A percentile compares a stretch with the other conserved stretches of the same genome.
Conservation (phyloP, 2,888 invertebrate species). For the Brenthis hecate region DNA sequence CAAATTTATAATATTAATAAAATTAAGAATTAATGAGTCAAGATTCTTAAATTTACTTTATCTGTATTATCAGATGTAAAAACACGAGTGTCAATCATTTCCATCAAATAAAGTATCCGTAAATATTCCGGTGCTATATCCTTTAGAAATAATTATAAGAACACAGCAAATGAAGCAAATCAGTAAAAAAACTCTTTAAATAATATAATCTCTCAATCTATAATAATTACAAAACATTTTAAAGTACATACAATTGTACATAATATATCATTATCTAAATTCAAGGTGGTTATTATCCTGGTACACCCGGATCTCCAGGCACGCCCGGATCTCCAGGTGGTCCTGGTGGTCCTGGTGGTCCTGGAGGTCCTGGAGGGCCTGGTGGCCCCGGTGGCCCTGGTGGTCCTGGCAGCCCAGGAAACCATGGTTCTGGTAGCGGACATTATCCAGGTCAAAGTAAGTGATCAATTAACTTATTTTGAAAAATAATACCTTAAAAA, state of each 20-base stretch:
- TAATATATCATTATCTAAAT: constrained; percentile 29
- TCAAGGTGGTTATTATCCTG: constrained; percentile 48
- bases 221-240: constrained; percentile 25
- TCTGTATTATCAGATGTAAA: too few relatives aligned
- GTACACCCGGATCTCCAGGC: constrained; percentile 35
- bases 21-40: too few relatives aligned
- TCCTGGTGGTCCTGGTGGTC: constrained; percentile 53
- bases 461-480: background rate
- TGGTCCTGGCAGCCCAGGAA: constrained; percentile 22
- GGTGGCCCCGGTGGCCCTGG: constrained; percentile 37
- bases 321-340: constrained; percentile 41
- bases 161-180: too few relatives aligned
- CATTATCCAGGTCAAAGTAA: constrained; percentile 28
- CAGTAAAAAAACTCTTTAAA: too few relatives aligned
- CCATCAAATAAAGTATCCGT: too few relatives aligned
- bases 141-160: too few relatives aligned
- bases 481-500: too few relatives aligned
- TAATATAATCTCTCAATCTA: background rate
- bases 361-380: constrained; percentile 33
- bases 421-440: constrained; percentile 42
- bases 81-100: too few relatives aligned
- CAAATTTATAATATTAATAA: too few relatives aligned
- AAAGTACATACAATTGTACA: constrained; percentile 25
- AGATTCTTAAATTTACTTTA: too few relatives aligned
- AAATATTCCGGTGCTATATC: too few relatives aligned